phyloP scores from a whole-genome alignment of 1,140 invertebrate species.

The Drosophila seguyi region DNA sequence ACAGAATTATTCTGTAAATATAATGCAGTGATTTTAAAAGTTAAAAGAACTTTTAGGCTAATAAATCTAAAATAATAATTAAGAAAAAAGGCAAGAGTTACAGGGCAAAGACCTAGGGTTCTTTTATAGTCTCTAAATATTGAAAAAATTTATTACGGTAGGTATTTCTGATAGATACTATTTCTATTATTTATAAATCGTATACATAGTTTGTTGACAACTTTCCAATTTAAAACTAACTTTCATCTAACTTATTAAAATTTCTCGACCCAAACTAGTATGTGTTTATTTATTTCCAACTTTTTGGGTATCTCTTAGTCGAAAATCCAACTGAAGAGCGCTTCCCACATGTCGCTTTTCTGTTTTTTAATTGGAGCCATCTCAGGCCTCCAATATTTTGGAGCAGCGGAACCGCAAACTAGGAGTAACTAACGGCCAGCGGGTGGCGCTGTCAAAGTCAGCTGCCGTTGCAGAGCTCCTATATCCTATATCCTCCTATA shows the following conservation, averaged over 20 bases:
- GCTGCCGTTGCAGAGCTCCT: slow-evolving; percentile 46
- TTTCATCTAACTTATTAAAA: background rate
- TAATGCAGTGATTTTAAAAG: background rate
- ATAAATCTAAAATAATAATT: too few relatives aligned
- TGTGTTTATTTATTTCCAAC: background rate
- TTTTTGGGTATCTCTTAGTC: slow-evolving; percentile 1
- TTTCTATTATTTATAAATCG: background rate
- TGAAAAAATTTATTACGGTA: too few relatives aligned
- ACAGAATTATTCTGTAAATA: background rate
- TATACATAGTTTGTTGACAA: background rate
- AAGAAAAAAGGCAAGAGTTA: too few relatives aligned
- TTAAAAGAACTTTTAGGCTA: background rate
- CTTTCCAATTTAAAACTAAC: background rate
- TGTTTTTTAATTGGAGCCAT: slow-evolving; percentile 63
- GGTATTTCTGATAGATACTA: background rate
- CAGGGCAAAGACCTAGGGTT: background rate
- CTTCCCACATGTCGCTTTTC: slow-evolving; percentile 25
- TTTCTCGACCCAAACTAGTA: background rate
- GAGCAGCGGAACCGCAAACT: slow-evolving; percentile 69
- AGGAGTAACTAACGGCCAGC: slow-evolving; percentile 69
- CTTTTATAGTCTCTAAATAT: too few relatives aligned
- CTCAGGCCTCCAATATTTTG: slow-evolving; percentile 46
- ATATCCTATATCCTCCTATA: slow-evolving; percentile 9
- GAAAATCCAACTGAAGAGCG: background rate
- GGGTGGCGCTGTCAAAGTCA: slow-evolving; percentile 69